Base-by-base conservation (phyloP, 1,140 invertebrate species). In the Tetranychus urticae region DNA sequence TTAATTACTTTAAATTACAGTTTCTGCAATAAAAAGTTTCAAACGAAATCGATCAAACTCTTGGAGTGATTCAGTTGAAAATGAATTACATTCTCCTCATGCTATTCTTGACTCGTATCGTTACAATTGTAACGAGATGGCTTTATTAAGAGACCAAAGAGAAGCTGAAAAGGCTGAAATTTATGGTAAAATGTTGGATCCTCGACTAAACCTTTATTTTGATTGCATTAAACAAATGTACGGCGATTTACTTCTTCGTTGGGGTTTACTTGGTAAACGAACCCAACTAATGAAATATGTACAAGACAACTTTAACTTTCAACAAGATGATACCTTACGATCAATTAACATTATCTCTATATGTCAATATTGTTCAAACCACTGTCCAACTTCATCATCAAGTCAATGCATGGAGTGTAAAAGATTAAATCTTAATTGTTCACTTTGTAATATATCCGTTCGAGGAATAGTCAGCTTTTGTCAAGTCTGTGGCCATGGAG, bases 211-310 rank as follows among this genome's bases (percentile, higher is more conserved):
- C 12, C 36, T 39, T 52, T 37, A 37, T 6, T 60, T 35, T 60
- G 59, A 60, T 50, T 60, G 50, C 36, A 52, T 52, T 31, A 60
- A 60, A 60, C 35, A 52, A 60, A 36, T 81, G 0, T 96, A 96
- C 70, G 86, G 87, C 1, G 87, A 93, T 68, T 82, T 91, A 31
- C 73, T 96, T 7, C 85, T 90, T 68, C 75, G 85, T 7, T 85
- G 82, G 82, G 80, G 83, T 65, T 72, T 92, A 33, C 72, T 89
- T 6, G 85, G 90, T 68, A 82, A 85, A 36, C 77, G 86, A 66
- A 82, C 85, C 5, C 79, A 84, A 69, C 78, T 93, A 31, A 74
- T 90, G 63, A 92, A 92, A 71, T 83, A 84, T 66, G 79, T 87
- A 10, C 76, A 75, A 36, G 70, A 74, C 34, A 69, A 74, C 2